Conservation (phyloP, 2,113 vertebrate genomes). For the Cacatua alba region DNA sequence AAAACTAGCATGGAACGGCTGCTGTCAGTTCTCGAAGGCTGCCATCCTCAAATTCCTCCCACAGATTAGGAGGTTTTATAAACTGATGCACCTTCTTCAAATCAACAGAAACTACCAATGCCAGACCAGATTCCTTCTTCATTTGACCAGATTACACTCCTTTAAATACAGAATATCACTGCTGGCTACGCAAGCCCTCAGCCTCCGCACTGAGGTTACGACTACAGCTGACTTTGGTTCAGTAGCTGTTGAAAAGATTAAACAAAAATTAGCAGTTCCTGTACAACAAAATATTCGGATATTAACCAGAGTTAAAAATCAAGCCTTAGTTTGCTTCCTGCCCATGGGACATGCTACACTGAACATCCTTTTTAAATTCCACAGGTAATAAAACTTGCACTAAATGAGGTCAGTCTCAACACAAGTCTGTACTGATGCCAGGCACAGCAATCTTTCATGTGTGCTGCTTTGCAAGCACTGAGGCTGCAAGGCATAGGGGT, state of each 20-base stretch:
- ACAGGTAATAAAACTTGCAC: constrained; percentile 75
- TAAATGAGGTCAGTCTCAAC: constrained; percentile 55
- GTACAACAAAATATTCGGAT: constrained; percentile 49
- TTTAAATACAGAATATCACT: not conserved
- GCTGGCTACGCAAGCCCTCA: not conserved
- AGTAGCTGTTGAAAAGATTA: constrained; percentile 49
- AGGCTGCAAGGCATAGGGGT: constrained; percentile 12
- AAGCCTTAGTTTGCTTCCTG: constrained; percentile 73
- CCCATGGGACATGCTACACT: constrained; percentile 64
- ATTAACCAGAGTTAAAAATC: constrained; percentile 57
- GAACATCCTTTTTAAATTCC: constrained; percentile 75
- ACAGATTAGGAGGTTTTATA: not conserved
- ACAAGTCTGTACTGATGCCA: constrained; percentile 69
- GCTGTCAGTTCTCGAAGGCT: not conserved
- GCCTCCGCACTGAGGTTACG: not conserved
- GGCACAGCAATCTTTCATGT: constrained; percentile 64
- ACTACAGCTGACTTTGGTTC: constrained; percentile 8
- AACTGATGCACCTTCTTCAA: not conserved
- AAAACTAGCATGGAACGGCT: not conserved
- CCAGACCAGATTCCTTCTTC: not conserved
- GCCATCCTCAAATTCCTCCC: not conserved
- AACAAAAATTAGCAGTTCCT: constrained; percentile 61
- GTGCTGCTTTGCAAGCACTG: constrained; percentile 26
- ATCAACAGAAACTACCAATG: not conserved
- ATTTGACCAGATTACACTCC: not conserved